Percentiles rank a stretch among this genome's conserved stretches.
Evolutionary conservation across 2,797 vertebrate species (phyloP).

Genomic region (Oryzias sinensis): DNA sequence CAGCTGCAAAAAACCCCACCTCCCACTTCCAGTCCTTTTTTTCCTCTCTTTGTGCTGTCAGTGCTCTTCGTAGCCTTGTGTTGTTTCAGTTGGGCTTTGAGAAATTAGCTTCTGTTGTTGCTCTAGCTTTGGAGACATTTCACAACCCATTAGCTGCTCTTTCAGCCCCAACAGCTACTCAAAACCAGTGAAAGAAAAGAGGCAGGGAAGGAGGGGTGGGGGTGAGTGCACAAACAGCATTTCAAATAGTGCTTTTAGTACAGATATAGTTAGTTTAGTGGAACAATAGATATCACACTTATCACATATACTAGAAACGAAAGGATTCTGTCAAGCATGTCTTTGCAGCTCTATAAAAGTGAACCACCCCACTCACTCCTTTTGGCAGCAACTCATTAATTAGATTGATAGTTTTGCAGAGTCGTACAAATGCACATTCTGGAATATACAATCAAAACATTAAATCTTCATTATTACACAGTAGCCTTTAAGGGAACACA

Average conservation of each 20-base stretch:
- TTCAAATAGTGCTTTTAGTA: constrained; percentile 8
- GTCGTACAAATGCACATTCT: too few species aligned
- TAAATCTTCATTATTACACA: too few species aligned
- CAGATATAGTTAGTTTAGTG: background rate
- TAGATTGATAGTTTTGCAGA: too few species aligned
- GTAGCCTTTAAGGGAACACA: too few species aligned
- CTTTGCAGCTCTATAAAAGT: too few species aligned
- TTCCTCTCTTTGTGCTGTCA: constrained; percentile 42
- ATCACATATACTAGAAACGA: too few species aligned
- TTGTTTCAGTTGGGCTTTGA: constrained; percentile 57
- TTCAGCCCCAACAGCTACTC: constrained; percentile 56
- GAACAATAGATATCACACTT: too few species aligned
- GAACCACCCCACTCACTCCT: too few species aligned
- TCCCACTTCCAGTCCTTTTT: background rate
- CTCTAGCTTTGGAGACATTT: constrained; percentile 62
- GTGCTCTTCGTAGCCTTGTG: constrained; percentile 36
- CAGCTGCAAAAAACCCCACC: constrained; percentile 5
- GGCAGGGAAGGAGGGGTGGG: background rate
- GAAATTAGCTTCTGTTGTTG: constrained; percentile 69
- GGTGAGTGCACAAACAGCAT: constrained; percentile 7
- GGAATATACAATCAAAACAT: too few species aligned
- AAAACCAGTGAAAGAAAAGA: constrained; percentile 36
- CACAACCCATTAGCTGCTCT: constrained; percentile 71
- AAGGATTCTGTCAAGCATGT: too few species aligned
- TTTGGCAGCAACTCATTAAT: too few species aligned